Evolutionary conservation across 2,797 vertebrate species (phyloP), one percentile per base, ranked within the genome.

Genomic region (Tapera naevia): DNA sequence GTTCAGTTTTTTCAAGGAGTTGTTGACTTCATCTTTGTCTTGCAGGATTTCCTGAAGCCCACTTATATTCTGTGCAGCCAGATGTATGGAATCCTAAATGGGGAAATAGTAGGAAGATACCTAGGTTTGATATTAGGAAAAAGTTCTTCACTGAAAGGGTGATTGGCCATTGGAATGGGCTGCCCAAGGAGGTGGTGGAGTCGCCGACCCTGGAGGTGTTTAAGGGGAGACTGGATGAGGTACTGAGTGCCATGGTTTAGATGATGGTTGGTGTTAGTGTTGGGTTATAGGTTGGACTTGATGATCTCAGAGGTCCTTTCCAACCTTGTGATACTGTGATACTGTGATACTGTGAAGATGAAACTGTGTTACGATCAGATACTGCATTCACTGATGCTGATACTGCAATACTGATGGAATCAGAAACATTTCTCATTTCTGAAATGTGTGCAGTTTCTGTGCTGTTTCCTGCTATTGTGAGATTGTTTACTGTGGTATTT

Each of bases 11-110:
- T 97, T 95, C 18, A 78, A 96, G 62, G 87, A 94, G 15, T 96
- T 96, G 10, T 66, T 97, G 74, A 96, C 97, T 60, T 97, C 96
- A 71, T 98, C 97, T 75, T 97, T 94, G 80, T 98, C 97, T 92
- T 97, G 97, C 51, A 99, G 94, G 37, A 99, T 98, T 86, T 96
- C 97, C 89, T 98, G 98, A 94, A 99, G 96, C 64, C 98, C 97
- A 57, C 67, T 96, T 75, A 98, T 97, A 43, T 97, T 98, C 92
- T 98, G 98, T 76, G 98, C 97, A 53, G 98, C 97, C 23, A 99
- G 95, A 76, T 98, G 96, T 84, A 98, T 97, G 93, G 99, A 98
- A 56, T 99, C 99, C 99, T 99, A 97, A 79, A 96, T 69, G 89
- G 80, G 64, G 95, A 94, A 79, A 90, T 28, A 61, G 53, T 33